Conservation (phyloP, 2,888 invertebrate genomes). For the Allophyes oxyacanthae region DNA sequence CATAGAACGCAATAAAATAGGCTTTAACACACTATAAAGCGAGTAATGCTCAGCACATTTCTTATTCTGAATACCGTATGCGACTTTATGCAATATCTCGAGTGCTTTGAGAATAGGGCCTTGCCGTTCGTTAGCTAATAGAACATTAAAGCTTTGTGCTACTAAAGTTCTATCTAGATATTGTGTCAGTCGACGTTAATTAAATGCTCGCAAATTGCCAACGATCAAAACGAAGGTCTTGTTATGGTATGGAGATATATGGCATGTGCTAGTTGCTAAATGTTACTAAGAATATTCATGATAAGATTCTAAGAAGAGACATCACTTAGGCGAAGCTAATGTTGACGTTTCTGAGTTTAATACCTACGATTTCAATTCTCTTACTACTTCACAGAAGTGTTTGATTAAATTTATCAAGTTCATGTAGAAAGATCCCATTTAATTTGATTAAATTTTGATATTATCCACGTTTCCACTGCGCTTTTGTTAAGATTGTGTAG, state of each 20-base stretch:
- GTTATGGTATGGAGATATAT: constrained; percentile 17
- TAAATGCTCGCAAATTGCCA: constrained; percentile 43
- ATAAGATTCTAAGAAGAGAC: too few relatives aligned
- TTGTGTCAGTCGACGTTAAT: constrained; percentile 35
- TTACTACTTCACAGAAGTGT: too few relatives aligned
- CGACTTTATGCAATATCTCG: constrained; percentile 34
- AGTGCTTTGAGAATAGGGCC: constrained; percentile 39
- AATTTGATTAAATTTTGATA: too few relatives aligned
- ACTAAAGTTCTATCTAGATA: constrained; percentile 44
- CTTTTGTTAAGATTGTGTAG: too few relatives aligned
- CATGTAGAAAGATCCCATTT: too few relatives aligned
- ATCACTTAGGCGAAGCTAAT: too few relatives aligned
- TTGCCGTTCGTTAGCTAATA: constrained; percentile 46
- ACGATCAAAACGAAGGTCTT: constrained; percentile 20
- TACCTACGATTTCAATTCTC: too few relatives aligned
- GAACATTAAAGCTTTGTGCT: constrained; percentile 54
- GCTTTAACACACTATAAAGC: constrained; percentile 52
- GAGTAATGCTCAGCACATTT: constrained; percentile 39
- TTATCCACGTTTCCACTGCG: too few relatives aligned
- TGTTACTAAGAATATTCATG: too few relatives aligned
- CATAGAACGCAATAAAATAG: constrained; percentile 44
- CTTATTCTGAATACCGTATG: constrained; percentile 38
- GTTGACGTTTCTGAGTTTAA: too few relatives aligned
- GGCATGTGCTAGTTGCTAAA: too few relatives aligned
- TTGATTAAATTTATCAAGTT: too few relatives aligned